These are phyloP conservation scores for Agapornis roseicollis DNA, from an alignment of 2,113 vertebrate species.

Conservation along the genomic window DNA sequence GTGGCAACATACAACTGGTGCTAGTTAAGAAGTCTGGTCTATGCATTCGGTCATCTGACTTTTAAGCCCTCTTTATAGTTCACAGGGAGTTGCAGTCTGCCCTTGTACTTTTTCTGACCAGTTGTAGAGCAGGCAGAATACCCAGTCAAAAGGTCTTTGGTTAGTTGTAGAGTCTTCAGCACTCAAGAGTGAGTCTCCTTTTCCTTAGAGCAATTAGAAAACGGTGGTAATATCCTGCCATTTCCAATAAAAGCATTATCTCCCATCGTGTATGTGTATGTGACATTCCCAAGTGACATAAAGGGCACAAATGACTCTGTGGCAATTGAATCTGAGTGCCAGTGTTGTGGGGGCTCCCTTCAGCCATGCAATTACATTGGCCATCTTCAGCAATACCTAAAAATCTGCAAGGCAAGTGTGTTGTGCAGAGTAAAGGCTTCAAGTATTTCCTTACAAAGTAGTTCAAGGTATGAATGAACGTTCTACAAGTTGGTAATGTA, in stretches of 20 bases:
- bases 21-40: not conserved
- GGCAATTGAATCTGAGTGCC: not conserved
- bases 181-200: not conserved
- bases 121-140: not conserved
- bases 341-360: not conserved
- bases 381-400: not conserved
- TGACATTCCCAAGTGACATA: not conserved
- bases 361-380: not conserved
- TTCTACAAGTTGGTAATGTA: not conserved
- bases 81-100: not conserved
- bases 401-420: not conserved
- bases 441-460: not conserved
- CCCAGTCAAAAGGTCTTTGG: not conserved
- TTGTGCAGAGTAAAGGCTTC: not conserved
- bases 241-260: not conserved
- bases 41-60: not conserved
- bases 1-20: not conserved
- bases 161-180: not conserved
- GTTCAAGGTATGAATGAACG: not conserved
- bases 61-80: not conserved
- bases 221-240: not conserved
- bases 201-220: not conserved
- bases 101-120: not conserved
- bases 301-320: not conserved
- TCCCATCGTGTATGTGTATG: fast-evolving